Evolutionary conservation across 2,888 invertebrate genomes (phyloP), one percentile per base, ranked within the genome.

Genomic region (Baronia brevicornis): DNA sequence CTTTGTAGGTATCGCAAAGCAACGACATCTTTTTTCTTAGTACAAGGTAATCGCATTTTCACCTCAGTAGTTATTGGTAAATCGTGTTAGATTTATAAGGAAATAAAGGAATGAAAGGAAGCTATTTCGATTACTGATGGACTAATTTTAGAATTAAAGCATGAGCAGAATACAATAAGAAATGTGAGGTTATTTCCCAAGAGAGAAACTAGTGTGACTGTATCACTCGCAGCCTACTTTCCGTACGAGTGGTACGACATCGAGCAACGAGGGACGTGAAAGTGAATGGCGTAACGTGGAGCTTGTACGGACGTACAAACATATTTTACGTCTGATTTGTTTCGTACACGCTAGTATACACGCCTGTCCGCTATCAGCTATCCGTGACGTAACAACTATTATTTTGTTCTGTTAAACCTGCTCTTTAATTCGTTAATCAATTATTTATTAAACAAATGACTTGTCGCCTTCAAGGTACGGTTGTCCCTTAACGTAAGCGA

Each of bases 181-280:
- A 57, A 61, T 56, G 56, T 52, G 50, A 54, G 63, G 57, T 67
- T 55, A 60, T 73, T 74, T 74, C 70, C 66, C 70, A 69, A 67
- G 68, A 74, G 78, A 79, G 79, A 79, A 79, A 78, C 70, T 63
- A 56, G 57, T 53, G 54, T 62, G 45, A 38, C 55, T 53, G 67
- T 67, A 77, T 80, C 80, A 75, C 78, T 74, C 57, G 64, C 63
- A 79, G 73, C 73, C 75, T 65, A 82, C 77, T 82, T 84, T 80
- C 69, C 54, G 75, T 64, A 59, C 48, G 47, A 56, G 53, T 44
- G 47, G 51, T 50, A 57, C 51, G 57, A 56, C 48, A 45, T 56
- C 50, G 47, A n/a, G 44, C 44, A 44, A 55, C 60, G 48, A 45
- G 49, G 50, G 45, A 54, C 65, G 80, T 71, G 82, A 82, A 80